These are phyloP conservation scores for Schizothorax lantsangensis DNA, from an alignment of 2,797 vertebrate species.

Conservation along the genomic window DNA sequence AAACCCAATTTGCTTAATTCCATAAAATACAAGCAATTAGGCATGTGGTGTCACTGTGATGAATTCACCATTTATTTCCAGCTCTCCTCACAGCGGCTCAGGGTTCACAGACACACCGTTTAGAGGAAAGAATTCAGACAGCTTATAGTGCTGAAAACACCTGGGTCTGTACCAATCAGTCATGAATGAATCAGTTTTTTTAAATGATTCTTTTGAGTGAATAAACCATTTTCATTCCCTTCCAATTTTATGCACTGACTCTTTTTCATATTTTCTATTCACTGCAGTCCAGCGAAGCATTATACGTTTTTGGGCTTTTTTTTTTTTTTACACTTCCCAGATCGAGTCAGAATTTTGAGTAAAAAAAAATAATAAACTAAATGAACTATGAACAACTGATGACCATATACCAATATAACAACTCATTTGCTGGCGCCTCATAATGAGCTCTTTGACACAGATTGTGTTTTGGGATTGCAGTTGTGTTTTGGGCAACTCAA, in stretches of 20 bases:
- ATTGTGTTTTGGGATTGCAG: not conserved
- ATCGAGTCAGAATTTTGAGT: not conserved
- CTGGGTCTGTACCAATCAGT: not conserved
- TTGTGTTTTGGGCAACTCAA: not conserved
- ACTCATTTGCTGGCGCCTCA: not conserved
- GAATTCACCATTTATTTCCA: slow-evolving; percentile 46
- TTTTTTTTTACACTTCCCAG: not conserved
- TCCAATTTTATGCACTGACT: not conserved
- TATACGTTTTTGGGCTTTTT: not conserved
- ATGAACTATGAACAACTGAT: not conserved
- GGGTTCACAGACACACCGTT: slow-evolving; percentile 3
- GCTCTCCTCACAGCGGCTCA: slow-evolving; percentile 5
- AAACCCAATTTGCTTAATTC: slow-evolving; percentile 51
- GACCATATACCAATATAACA: not conserved
- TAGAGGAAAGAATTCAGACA: slow-evolving; percentile 7
- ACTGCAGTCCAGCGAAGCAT: not conserved
- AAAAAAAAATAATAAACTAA: not conserved
- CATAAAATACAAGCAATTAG: slow-evolving; percentile 59
- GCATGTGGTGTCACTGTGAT: slow-evolving; percentile 43
- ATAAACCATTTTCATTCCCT: not conserved
- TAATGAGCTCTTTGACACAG: not conserved
- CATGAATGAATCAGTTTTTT: not conserved
- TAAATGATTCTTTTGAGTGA: not conserved
- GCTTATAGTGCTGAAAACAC: not conserved
- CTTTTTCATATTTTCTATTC: not conserved